phyloP scores from a whole-genome alignment of 2,113 vertebrate genomes.

The Bambusicola thoracicus region DNA sequence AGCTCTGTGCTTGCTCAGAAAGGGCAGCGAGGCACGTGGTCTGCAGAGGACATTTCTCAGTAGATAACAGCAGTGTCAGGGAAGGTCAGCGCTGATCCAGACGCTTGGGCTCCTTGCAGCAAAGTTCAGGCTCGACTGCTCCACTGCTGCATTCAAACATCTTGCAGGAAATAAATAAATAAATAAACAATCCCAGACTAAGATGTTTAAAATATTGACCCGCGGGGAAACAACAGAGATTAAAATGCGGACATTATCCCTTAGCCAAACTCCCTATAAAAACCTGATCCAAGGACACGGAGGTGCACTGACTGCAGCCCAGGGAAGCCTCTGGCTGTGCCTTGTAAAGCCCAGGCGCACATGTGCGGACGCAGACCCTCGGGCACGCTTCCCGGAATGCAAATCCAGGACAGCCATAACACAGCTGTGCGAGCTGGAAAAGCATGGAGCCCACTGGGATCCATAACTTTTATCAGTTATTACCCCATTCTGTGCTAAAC shows the following conservation, averaged over 20 bases:
- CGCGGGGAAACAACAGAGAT: conserved; percentile 45
- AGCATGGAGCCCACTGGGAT: conserved; percentile 59
- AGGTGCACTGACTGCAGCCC: conserved; percentile 64
- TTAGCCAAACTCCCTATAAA: conserved; percentile 65
- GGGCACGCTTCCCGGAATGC: conserved; percentile 72
- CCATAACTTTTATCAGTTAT: conserved; percentile 73
- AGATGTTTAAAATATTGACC: conserved; percentile 38
- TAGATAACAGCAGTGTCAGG: conserved; percentile 18
- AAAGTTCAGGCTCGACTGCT: conserved; percentile 41
- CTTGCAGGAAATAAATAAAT: neutral
- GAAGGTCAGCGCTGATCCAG: conserved; percentile 47
- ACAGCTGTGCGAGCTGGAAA: conserved; percentile 74
- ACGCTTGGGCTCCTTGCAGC: conserved; percentile 49
- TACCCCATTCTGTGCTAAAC: conserved; percentile 68
- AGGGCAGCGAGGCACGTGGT: neutral
- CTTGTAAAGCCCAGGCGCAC: conserved; percentile 66
- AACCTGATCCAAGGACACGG: conserved; percentile 66
- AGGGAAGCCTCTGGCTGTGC: conserved; percentile 55
- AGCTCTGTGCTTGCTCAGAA: neutral
- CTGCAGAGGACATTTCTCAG: conserved; percentile 9
- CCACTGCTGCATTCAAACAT: conserved; percentile 41
- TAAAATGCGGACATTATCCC: conserved; percentile 68
- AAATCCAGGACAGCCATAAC: conserved; percentile 70
- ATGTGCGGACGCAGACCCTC: conserved; percentile 54
- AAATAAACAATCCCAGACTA: neutral